A percentile compares a stretch with the other conserved stretches of the same genome.
phyloP scores from a whole-genome alignment of 2,888 invertebrate genomes.

The Hydroisotoma schaefferi region DNA sequence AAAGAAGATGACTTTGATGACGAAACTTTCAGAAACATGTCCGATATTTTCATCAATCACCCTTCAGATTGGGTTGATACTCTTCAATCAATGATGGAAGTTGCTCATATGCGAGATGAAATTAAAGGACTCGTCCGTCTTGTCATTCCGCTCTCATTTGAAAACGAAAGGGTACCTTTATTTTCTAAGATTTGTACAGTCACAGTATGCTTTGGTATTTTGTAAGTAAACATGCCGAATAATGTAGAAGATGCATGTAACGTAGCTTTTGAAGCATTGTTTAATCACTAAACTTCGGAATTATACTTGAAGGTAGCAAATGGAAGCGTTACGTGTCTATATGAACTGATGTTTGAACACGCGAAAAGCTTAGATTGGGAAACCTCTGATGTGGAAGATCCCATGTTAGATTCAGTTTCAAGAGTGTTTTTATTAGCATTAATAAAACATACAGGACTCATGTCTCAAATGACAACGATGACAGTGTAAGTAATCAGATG shows the following conservation, averaged over 20 bases:
- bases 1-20: constrained; percentile 46
- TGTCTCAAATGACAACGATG: constrained; percentile 51
- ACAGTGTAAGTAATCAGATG: constrained; percentile 52
- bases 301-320: neutral
- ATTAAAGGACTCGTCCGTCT: constrained; percentile 34
- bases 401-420: constrained; percentile 55
- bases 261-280: neutral
- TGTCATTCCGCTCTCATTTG: constrained; percentile 36
- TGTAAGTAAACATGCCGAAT: constrained; percentile 4
- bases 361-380: constrained; percentile 56
- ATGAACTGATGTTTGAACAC: constrained; percentile 53
- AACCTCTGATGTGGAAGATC: constrained; percentile 55
- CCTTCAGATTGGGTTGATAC: constrained; percentile 39
- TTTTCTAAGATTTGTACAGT: neutral
- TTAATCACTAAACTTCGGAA: neutral
- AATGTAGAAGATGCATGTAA: neutral
- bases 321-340: constrained; percentile 48
- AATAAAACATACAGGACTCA: constrained; percentile 57
- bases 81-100: constrained; percentile 20
- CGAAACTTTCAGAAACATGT: constrained; percentile 13
- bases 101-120: constrained; percentile 23
- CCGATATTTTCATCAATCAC: constrained; percentile 31
- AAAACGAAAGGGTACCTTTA: neutral
- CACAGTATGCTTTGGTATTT: constrained; percentile 2
- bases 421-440: constrained; percentile 57